Evolutionary conservation across 2,113 vertebrate species (phyloP).

Genomic region (Catharus minimus): DNA sequence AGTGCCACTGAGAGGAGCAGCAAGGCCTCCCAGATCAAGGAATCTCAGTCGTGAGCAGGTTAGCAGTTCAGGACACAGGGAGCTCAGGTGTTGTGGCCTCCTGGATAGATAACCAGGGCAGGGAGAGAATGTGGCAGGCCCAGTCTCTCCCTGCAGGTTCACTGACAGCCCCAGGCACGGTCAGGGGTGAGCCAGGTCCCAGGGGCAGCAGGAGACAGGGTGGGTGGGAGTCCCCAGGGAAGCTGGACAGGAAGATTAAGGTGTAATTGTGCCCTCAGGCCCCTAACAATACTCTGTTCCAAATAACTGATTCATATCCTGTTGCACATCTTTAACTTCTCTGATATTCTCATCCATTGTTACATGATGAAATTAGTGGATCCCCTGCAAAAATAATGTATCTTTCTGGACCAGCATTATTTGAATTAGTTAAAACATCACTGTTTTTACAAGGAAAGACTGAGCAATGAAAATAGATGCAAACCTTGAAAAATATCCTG

Average conservation of each 20-base stretch:
- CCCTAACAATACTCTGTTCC: neutral
- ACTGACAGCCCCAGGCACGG: accelerated
- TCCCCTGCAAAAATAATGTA: neutral
- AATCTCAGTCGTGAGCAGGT: accelerated
- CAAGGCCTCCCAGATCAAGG: neutral
- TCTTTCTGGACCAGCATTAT: neutral
- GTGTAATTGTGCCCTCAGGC: neutral
- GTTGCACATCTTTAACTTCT: neutral
- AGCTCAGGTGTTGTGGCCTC: neutral
- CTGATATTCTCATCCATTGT: accelerated
- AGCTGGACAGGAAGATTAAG: neutral
- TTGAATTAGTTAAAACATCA: neutral
- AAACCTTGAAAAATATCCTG: neutral
- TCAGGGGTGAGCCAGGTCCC: neutral
- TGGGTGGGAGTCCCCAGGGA: neutral
- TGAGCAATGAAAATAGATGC: neutral
- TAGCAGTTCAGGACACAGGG: neutral
- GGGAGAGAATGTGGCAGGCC: no score
- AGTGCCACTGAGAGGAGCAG: neutral
- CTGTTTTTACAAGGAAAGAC: neutral
- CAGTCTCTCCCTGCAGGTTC: neutral
- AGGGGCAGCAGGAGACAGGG: neutral
- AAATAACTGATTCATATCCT: neutral
- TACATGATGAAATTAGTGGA: neutral
- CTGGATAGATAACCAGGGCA: no score